These are phyloP conservation scores for Artemia franciscana DNA, from an alignment of 1,140 invertebrate species.

Conservation along the genomic window DNA sequence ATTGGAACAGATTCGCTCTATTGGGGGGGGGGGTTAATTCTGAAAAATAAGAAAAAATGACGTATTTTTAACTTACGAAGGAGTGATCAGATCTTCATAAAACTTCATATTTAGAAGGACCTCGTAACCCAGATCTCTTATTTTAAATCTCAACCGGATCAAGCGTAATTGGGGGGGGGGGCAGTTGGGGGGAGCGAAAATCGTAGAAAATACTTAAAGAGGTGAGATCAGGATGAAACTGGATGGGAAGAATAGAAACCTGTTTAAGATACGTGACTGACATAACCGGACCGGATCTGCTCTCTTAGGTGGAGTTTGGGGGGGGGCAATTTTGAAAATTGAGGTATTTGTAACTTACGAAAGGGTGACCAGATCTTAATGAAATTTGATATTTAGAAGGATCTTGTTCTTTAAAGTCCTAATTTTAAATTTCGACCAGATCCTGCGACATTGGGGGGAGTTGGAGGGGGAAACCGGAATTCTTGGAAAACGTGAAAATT, in stretches of 20 bases:
- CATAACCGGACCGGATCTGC: not conserved
- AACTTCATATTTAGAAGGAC: not conserved
- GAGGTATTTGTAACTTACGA: too few relatives aligned
- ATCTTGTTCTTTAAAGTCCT: too few relatives aligned
- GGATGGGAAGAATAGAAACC: not conserved
- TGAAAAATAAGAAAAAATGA: not conserved
- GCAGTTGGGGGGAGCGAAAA: not conserved
- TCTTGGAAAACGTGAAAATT: not conserved
- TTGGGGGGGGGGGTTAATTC: not conserved
- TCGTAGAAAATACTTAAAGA: not conserved
- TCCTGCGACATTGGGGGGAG: too few relatives aligned
- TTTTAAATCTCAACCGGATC: not conserved
- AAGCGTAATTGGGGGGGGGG: not conserved
- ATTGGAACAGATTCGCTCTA: not conserved
- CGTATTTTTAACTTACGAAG: not conserved
- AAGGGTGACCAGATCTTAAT: too few relatives aligned
- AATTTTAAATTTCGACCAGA: too few relatives aligned
- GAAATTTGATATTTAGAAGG: too few relatives aligned
- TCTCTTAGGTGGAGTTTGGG: too few relatives aligned
- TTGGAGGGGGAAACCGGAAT: too few relatives aligned
- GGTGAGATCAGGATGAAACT: not conserved
- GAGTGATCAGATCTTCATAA: not conserved
- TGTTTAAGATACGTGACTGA: not conserved
- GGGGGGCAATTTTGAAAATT: too few relatives aligned
- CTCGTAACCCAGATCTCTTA: not conserved